These are phyloP conservation scores for Graptemys geographica DNA, from an alignment of 2,797 vertebrate species.

Conservation along the genomic window DNA sequence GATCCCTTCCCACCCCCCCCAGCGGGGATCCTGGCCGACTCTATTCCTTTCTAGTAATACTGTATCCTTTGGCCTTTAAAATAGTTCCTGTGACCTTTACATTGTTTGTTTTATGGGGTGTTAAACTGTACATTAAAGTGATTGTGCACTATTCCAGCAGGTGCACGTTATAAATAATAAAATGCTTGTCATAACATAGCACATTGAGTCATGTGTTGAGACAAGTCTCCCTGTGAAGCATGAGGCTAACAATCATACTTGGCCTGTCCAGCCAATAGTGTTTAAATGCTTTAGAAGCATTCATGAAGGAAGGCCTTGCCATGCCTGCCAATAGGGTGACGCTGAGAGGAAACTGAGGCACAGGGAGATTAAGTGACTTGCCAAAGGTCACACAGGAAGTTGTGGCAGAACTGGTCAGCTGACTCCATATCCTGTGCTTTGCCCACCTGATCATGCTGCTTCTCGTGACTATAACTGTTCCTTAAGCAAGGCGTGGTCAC, in stretches of 20 bases:
- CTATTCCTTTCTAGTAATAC: neutral
- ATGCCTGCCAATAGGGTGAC: neutral
- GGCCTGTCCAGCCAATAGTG: neutral
- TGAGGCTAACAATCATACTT: neutral
- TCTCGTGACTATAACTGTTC: neutral
- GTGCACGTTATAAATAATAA: neutral
- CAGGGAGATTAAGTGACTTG: constrained; percentile 21
- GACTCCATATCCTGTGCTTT: neutral
- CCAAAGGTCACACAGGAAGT: neutral
- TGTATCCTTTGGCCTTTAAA: neutral
- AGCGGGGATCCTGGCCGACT: no score
- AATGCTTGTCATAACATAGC: neutral
- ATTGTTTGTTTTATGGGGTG: neutral
- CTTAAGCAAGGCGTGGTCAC: neutral
- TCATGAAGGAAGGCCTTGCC: neutral
- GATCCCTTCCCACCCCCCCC: no score
- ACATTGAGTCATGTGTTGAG: neutral
- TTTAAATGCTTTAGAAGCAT: neutral
- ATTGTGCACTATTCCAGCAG: neutral
- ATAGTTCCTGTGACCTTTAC: neutral
- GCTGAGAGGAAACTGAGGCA: neutral
- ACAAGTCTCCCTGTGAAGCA: neutral
- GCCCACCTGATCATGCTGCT: neutral
- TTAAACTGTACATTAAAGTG: neutral
- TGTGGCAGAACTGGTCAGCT: neutral